A percentile compares a stretch with the other conserved stretches of the same genome.
phyloP scores from a whole-genome alignment of 1,140 invertebrate genomes.

The Potamilus streckersoni region DNA sequence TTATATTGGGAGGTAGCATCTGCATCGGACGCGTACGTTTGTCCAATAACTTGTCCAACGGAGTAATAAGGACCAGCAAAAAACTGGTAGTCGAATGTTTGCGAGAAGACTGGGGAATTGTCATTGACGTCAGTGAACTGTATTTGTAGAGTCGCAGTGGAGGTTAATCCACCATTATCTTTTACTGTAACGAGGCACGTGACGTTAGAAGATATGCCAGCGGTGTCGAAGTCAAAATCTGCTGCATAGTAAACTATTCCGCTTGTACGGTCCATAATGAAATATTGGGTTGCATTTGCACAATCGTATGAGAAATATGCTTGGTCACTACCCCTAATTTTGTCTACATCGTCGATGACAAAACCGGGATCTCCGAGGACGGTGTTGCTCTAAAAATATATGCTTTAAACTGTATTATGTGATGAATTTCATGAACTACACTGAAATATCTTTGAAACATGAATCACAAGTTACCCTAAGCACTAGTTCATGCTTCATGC shows the following conservation, averaged over 20 bases:
- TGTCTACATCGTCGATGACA: no score
- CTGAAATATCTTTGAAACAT: no score
- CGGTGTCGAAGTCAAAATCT: slow-evolving; percentile 26
- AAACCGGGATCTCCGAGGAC: no score
- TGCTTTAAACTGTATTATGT: no score
- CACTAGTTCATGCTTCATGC: no score
- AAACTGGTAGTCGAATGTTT: slow-evolving; percentile 11
- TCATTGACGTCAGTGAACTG: slow-evolving; percentile 16
- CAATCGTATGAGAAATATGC: slow-evolving; percentile 14
- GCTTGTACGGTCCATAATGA: slow-evolving; percentile 1
- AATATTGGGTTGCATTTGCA: slow-evolving; percentile 10
- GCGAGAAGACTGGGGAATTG: slow-evolving; percentile 20
- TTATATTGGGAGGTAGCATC: slow-evolving; percentile 2
- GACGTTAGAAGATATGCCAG: slow-evolving; percentile 9
- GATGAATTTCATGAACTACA: no score
- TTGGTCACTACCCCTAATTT: no score
- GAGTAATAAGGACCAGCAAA: slow-evolving; percentile 13
- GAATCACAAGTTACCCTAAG: no score
- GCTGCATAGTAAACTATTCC: slow-evolving; percentile 14
- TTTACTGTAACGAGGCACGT: slow-evolving; percentile 19
- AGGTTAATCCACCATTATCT: slow-evolving; percentile 19
- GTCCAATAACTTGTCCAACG: slow-evolving; percentile 17
- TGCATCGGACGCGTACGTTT: slow-evolving; percentile 14
- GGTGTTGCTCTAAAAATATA: no score
- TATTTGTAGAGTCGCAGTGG: slow-evolving; percentile 14